phyloP scores from a whole-genome alignment of 2,888 invertebrate species.

The Ophion slaviceki region DNA sequence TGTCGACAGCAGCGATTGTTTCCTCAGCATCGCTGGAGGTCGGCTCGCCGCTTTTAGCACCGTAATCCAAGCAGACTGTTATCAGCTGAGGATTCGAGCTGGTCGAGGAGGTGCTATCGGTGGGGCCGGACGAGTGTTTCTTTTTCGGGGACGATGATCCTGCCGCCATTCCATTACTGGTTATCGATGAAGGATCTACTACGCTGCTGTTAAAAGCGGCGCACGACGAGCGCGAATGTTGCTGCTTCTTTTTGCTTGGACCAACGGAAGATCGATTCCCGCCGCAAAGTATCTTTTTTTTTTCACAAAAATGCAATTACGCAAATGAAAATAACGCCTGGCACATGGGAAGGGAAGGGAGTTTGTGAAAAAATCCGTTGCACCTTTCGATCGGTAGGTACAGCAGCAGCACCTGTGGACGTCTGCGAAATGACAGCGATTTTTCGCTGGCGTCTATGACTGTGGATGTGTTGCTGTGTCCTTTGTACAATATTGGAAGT shows the following conservation, averaged over 20 bases:
- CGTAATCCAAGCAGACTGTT: conserved; percentile 78
- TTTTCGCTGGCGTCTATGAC: conserved; percentile 80
- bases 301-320: neutral
- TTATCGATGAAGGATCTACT: conserved; percentile 76
- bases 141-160: conserved; percentile 78
- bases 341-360: neutral
- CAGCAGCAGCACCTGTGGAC: conserved; percentile 72
- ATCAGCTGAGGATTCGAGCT: conserved; percentile 69
- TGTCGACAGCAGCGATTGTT: conserved; percentile 79
- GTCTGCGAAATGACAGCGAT: conserved; percentile 78
- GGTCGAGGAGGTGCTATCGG: conserved; percentile 74
- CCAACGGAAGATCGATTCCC: conserved; percentile 73
- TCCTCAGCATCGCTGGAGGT: conserved; percentile 82
- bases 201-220: conserved; percentile 68
- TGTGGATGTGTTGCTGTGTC: conserved; percentile 74
- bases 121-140: conserved; percentile 74
- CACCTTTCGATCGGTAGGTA: conserved; percentile 78
- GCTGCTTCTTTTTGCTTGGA: conserved; percentile 74
- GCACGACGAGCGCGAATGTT: conserved; percentile 42
- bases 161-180: conserved; percentile 78
- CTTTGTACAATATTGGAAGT: conserved; percentile 70
- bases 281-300: conserved; percentile 67
- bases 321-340: neutral
- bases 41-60: conserved; percentile 75
- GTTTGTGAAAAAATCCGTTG: conserved; percentile 16